phyloP scores from a whole-genome alignment of 2,888 invertebrate genomes.

The Cheilosia variabilis region DNA sequence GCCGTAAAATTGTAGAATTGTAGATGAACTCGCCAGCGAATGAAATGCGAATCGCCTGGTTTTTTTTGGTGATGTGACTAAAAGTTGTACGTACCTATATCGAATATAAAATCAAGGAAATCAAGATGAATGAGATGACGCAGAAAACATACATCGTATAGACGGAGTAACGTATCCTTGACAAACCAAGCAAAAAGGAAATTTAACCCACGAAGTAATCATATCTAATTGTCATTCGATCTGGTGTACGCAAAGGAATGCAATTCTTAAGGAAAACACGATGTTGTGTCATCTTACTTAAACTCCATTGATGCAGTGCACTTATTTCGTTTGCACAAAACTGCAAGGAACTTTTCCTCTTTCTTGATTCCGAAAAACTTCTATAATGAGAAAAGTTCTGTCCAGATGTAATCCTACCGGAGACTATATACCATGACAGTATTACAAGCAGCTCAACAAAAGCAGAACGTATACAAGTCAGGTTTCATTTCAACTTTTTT shows the following conservation, averaged over 20 bases:
- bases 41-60: too few relatives aligned
- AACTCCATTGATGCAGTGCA: not conserved
- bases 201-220: too few relatives aligned
- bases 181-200: too few relatives aligned
- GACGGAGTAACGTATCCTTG: too few relatives aligned
- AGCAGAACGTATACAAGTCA: not conserved
- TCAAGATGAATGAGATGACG: too few relatives aligned
- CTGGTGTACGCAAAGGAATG: not conserved
- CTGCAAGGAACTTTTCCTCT: conserved; percentile 1
- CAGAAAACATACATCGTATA: too few relatives aligned
- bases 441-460: not conserved
- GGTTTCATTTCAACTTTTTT: not conserved
- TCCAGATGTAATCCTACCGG: conserved; percentile 35
- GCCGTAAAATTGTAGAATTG: too few relatives aligned
- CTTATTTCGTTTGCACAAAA: conserved; percentile 1
- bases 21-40: too few relatives aligned
- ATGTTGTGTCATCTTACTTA: not conserved
- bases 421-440: not conserved
- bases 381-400: conserved; percentile 42
- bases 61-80: too few relatives aligned
- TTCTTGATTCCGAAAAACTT: conserved; percentile 27
- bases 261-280: not conserved
- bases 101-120: too few relatives aligned
- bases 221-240: not conserved
- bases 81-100: too few relatives aligned